phyloP scores from a whole-genome alignment of 2,888 invertebrate genomes.

The Hecatera dysodea region DNA sequence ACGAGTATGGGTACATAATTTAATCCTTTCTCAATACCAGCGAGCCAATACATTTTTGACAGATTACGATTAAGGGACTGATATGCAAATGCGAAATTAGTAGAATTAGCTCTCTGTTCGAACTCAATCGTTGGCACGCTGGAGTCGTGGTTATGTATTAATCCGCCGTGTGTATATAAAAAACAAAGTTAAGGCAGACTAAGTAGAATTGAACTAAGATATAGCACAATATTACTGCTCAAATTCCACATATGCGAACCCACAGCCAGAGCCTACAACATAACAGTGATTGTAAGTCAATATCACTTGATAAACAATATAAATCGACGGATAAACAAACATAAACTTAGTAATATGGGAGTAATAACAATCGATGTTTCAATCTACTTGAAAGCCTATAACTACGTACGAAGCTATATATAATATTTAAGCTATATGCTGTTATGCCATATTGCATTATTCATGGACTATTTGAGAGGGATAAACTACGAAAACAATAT shows the following conservation, averaged over 20 bases:
- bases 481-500: slow-evolving; percentile 71
- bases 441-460: slow-evolving; percentile 80
- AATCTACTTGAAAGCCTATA: slow-evolving; percentile 83
- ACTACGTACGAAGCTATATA: slow-evolving; percentile 64
- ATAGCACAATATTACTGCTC: slow-evolving; percentile 4
- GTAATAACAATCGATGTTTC: slow-evolving; percentile 78
- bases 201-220: slow-evolving; percentile 20
- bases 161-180: not conserved
- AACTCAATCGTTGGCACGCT: not conserved
- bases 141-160: not conserved
- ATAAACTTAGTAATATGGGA: slow-evolving; percentile 68
- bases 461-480: slow-evolving; percentile 76
- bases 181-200: not conserved
- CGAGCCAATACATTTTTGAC: too few species aligned
- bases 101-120: not conserved
- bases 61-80: too few species aligned
- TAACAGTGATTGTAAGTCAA: slow-evolving; percentile 52
- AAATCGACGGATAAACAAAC: slow-evolving; percentile 60
- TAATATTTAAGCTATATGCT: slow-evolving; percentile 70
- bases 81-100: too few species aligned
- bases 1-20: not conserved
- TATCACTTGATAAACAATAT: slow-evolving; percentile 58
- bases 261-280: slow-evolving; percentile 13
- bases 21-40: too few species aligned
- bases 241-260: slow-evolving; percentile 14